Evolutionary conservation across 2,113 vertebrate species (phyloP).

Genomic region (Regulus satrapa): DNA sequence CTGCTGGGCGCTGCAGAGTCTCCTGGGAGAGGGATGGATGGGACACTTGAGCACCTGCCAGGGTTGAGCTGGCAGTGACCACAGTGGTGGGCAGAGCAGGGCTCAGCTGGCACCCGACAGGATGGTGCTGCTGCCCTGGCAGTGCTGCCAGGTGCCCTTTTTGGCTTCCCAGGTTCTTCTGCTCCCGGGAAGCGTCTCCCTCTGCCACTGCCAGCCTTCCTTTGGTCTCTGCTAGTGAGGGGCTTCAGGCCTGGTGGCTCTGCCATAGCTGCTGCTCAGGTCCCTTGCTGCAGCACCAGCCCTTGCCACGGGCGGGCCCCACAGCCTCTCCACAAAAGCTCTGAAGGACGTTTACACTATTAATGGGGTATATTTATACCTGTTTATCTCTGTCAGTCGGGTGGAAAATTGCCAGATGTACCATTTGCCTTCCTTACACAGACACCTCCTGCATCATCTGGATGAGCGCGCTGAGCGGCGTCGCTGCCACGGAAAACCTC

Average conservation of each 20-base stretch:
- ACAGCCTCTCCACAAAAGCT: neutral
- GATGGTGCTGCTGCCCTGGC: rapidly evolving
- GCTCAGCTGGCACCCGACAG: rapidly evolving
- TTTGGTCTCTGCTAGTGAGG: neutral
- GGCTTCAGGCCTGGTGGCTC: neutral
- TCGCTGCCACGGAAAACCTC: neutral
- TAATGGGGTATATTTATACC: constrained; percentile 4
- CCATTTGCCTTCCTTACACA: neutral
- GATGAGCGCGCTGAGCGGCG: neutral
- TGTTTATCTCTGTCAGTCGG: constrained; percentile 38
- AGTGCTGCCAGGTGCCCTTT: rapidly evolving
- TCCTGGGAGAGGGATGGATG: neutral
- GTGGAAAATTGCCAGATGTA: constrained; percentile 36
- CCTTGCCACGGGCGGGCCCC: neutral
- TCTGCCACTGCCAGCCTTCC: rapidly evolving
- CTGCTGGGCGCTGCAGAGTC: neutral
- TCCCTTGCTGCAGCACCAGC: neutral
- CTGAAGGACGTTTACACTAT: neutral
- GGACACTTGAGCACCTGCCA: rapidly evolving
- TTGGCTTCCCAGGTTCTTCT: rapidly evolving
- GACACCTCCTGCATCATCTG: neutral
- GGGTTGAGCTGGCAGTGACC: neutral
- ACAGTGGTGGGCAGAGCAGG: rapidly evolving
- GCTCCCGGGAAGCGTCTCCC: neutral
- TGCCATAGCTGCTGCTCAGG: rapidly evolving